phyloP scores from a whole-genome alignment of 2,113 vertebrate species.

The Bos javanicus region DNA sequence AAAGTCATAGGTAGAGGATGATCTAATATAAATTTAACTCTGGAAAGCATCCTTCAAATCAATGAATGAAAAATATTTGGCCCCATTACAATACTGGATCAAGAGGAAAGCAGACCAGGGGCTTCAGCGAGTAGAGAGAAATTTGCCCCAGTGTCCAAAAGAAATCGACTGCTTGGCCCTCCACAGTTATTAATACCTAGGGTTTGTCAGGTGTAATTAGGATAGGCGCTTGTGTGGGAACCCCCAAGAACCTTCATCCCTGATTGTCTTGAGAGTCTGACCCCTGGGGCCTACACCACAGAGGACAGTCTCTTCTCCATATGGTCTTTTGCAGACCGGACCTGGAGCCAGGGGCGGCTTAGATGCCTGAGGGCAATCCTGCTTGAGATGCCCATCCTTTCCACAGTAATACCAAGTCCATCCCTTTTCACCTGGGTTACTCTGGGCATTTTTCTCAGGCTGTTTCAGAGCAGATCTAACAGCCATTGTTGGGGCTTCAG shows the following conservation, averaged over 20 bases:
- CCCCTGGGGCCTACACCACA: background rate
- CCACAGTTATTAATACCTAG: background rate
- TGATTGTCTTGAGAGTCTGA: background rate
- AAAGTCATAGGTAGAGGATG: background rate
- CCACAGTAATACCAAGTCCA: background rate
- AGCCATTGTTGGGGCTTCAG: background rate
- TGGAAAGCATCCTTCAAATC: background rate
- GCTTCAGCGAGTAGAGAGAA: background rate
- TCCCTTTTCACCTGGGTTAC: background rate
- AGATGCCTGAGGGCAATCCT: background rate
- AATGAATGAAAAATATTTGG: background rate
- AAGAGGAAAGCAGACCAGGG: background rate
- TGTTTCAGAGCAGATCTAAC: background rate
- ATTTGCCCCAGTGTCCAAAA: background rate
- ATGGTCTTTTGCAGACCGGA: background rate
- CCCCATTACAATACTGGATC: background rate
- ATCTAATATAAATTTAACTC: background rate
- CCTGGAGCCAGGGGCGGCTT: background rate
- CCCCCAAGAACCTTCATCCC: rapidly evolving
- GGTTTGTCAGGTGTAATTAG: background rate
- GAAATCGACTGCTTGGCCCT: background rate
- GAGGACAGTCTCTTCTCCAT: background rate
- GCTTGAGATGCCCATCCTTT: background rate
- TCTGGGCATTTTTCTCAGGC: background rate
- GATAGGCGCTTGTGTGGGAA: background rate